A percentile compares a stretch with the other conserved stretches of the same genome.
Evolutionary conservation across 2,797 vertebrate genomes (phyloP).

Genomic region (Tenualosa thibaudeaui): DNA sequence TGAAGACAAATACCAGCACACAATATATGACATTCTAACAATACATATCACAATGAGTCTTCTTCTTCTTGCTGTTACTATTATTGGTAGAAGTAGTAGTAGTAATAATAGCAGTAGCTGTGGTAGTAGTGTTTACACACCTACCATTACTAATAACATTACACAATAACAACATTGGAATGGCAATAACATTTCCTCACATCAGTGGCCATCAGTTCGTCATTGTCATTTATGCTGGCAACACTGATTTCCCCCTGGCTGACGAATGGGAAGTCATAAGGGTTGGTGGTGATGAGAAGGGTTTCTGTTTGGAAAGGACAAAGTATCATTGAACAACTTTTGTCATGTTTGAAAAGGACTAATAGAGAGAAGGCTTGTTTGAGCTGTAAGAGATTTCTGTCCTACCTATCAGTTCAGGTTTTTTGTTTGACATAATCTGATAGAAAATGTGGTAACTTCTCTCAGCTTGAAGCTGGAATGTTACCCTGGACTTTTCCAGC

Average conservation of each 20-base stretch:
- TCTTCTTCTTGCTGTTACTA: not conserved
- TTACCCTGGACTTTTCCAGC: slow-evolving; percentile 84
- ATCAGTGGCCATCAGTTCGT: slow-evolving; percentile 86
- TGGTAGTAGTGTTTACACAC: not conserved
- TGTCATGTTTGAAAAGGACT: not conserved
- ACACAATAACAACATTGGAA: not conserved
- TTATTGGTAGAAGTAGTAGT: not conserved
- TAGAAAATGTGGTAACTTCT: slow-evolving; percentile 88
- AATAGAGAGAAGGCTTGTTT: slow-evolving; percentile 3
- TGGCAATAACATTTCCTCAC: slow-evolving; percentile 66
- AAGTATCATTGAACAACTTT: not conserved
- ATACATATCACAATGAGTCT: too few species aligned
- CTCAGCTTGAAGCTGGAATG: slow-evolving; percentile 81
- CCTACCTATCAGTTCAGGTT: slow-evolving; percentile 81
- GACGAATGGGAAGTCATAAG: slow-evolving; percentile 81
- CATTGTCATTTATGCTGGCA: slow-evolving; percentile 84
- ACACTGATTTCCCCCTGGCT: slow-evolving; percentile 85
- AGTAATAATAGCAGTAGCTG: too few species aligned
- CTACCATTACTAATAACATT: not conserved
- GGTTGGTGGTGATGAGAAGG: slow-evolving; percentile 84
- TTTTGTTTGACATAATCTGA: slow-evolving; percentile 84
- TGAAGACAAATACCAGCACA: not conserved
- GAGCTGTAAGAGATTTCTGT: not conserved
- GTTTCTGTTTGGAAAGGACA: slow-evolving; percentile 67
- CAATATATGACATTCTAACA: too few species aligned